Percentiles rank a stretch among this genome's conserved stretches.
These are phyloP conservation scores for Perdita meconis DNA, from an alignment of 2,888 invertebrate species.

Conservation along the genomic window DNA sequence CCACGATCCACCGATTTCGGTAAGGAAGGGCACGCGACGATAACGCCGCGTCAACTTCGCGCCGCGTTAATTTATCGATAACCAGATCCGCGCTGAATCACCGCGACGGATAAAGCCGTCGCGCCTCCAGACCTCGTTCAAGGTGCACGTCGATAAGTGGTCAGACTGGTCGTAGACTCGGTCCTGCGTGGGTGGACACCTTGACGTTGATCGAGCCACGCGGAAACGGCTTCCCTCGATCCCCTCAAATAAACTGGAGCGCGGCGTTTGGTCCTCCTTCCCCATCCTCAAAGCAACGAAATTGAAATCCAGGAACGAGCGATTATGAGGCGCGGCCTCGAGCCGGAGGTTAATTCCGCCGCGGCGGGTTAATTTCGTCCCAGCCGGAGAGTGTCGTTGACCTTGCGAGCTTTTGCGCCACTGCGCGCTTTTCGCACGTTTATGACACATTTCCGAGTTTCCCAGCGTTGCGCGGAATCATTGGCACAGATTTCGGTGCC, in stretches of 20 bases:
- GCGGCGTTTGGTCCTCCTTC: not conserved
- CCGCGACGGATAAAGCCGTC: conserved; percentile 50
- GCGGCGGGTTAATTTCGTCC: conserved; percentile 63
- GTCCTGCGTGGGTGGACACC: conserved; percentile 53
- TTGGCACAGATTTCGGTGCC: not conserved
- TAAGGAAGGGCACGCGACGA: conserved; percentile 30
- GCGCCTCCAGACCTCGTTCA: conserved; percentile 30
- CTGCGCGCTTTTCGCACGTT: not conserved
- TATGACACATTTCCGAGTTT: not conserved
- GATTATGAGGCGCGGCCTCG: conserved; percentile 36
- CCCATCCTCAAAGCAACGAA: not conserved
- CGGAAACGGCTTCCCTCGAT: conserved; percentile 3
- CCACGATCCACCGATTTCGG: conserved; percentile 46
- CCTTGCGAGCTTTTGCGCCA: conserved; percentile 27
- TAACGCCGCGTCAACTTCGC: conserved; percentile 36
- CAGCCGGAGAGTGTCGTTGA: conserved; percentile 52
- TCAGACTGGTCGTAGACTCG: conserved; percentile 48
- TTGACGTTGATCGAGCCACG: conserved; percentile 50
- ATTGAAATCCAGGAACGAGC: conserved; percentile 39
- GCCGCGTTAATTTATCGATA: conserved; percentile 47
- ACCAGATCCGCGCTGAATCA: conserved; percentile 39
- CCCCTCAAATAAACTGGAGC: too few species aligned
- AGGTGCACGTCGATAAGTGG: conserved; percentile 58
- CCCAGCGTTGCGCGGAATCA: not conserved
- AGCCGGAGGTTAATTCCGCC: conserved; percentile 9